phyloP scores from a whole-genome alignment of 2,888 invertebrate species.

The Lepidocyrtoides sp. region DNA sequence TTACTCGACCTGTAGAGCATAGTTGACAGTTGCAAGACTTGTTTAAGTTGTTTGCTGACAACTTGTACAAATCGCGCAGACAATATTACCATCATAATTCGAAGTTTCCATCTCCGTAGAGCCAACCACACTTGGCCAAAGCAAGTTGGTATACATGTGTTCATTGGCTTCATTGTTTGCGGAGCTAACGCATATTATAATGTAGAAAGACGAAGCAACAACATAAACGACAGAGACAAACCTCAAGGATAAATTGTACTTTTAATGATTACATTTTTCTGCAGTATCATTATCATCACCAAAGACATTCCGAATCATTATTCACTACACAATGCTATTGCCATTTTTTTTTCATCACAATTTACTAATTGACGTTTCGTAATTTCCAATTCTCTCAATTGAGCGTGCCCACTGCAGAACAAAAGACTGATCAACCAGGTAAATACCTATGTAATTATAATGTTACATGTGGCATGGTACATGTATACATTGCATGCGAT shows the following conservation, averaged over 20 bases:
- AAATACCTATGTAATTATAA: neutral
- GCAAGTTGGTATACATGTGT: neutral
- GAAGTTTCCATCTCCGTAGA: conserved; percentile 17
- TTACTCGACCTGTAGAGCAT: no score
- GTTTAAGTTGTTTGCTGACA: neutral
- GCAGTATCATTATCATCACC: neutral
- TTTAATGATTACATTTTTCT: conserved; percentile 28
- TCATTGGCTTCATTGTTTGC: neutral
- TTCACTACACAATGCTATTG: neutral
- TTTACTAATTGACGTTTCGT: conserved; percentile 31
- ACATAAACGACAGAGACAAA: neutral
- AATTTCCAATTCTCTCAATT: conserved; percentile 14
- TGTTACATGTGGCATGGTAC: no score
- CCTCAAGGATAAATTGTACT: conserved; percentile 37
- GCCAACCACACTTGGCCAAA: neutral
- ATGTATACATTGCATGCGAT: no score
- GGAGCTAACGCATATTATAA: neutral
- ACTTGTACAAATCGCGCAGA: neutral
- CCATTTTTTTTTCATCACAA: conserved; percentile 18
- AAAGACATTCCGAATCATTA: neutral
- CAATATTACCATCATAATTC: neutral
- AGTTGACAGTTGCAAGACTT: neutral
- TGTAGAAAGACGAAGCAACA: neutral
- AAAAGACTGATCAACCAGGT: neutral
- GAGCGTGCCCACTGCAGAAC: neutral